A percentile compares a stretch with the other conserved stretches of the same genome.
Evolutionary conservation across 1,140 invertebrate species (phyloP).

Genomic region (Ectropis grisescens): DNA sequence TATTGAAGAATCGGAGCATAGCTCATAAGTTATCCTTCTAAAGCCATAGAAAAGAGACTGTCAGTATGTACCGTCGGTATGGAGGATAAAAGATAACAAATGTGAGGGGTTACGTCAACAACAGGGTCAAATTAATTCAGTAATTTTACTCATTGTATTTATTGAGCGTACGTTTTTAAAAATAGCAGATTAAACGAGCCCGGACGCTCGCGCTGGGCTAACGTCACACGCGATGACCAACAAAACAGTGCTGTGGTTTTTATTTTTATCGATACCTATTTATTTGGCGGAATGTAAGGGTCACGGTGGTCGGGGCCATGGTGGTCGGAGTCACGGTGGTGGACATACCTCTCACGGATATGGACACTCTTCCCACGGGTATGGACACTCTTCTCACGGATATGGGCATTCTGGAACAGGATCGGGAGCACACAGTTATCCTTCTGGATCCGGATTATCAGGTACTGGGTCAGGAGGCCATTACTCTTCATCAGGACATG

Average conservation of each 20-base stretch:
- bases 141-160: too few species aligned
- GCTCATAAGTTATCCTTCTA: too few species aligned
- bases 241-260: slow-evolving; percentile 22
- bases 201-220: slow-evolving; percentile 2
- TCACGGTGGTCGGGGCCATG: slow-evolving; percentile 5
- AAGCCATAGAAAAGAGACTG: too few species aligned
- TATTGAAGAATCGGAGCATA: too few species aligned
- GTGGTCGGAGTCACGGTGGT: too few species aligned
- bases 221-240: slow-evolving; percentile 19
- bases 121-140: too few species aligned
- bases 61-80: too few species aligned
- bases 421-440: slow-evolving; percentile 6
- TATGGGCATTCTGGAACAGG: not conserved
- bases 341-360: not conserved
- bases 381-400: too few species aligned
- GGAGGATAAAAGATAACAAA: too few species aligned
- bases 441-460: slow-evolving; percentile 9
- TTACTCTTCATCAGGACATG: not conserved
- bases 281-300: slow-evolving; percentile 12
- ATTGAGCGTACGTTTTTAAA: too few species aligned
- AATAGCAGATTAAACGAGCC: slow-evolving; percentile 7
- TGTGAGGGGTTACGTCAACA: too few species aligned
- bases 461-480: slow-evolving; percentile 8
- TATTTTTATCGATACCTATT: slow-evolving; percentile 8
- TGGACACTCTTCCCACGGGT: slow-evolving; percentile 8